phyloP scores from a whole-genome alignment of 2,113 vertebrate genomes.

The Athene cunicularia region DNA sequence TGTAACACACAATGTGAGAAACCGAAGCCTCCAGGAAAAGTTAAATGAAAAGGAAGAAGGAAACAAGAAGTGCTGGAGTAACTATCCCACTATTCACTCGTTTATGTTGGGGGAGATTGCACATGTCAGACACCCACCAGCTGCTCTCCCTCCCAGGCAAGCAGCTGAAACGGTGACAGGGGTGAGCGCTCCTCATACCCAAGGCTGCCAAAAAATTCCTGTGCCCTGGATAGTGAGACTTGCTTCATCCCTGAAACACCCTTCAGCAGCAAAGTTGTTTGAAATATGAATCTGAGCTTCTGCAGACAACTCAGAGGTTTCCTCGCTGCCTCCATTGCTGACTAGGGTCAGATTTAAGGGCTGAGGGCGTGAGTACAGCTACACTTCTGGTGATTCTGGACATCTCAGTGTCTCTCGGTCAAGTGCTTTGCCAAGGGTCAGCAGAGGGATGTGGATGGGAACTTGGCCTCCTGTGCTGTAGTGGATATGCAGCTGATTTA shows the following conservation, averaged over 20 bases:
- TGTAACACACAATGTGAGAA: neutral
- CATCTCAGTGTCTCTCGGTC: fast-evolving
- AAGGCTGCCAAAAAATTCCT: neutral
- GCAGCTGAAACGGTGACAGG: neutral
- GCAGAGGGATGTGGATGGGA: neutral
- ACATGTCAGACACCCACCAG: neutral
- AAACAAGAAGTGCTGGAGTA: neutral
- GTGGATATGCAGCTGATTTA: neutral
- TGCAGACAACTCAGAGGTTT: neutral
- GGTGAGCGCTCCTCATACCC: neutral
- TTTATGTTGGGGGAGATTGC: neutral
- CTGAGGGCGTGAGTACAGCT: neutral
- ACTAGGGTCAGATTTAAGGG: neutral
- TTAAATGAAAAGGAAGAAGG: constrained; percentile 3
- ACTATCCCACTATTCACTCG: neutral
- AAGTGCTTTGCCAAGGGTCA: neutral
- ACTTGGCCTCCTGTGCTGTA: neutral
- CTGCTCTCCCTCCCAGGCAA: neutral
- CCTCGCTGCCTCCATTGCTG: neutral
- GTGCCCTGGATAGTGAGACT: neutral
- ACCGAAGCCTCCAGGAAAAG: neutral
- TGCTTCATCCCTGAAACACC: neutral
- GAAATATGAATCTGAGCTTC: neutral
- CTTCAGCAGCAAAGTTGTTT: neutral
- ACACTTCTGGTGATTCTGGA: neutral